Percentiles rank a stretch among this genome's conserved stretches.
phyloP scores from a whole-genome alignment of 2,797 vertebrate genomes.

The Ceryle rudis region DNA sequence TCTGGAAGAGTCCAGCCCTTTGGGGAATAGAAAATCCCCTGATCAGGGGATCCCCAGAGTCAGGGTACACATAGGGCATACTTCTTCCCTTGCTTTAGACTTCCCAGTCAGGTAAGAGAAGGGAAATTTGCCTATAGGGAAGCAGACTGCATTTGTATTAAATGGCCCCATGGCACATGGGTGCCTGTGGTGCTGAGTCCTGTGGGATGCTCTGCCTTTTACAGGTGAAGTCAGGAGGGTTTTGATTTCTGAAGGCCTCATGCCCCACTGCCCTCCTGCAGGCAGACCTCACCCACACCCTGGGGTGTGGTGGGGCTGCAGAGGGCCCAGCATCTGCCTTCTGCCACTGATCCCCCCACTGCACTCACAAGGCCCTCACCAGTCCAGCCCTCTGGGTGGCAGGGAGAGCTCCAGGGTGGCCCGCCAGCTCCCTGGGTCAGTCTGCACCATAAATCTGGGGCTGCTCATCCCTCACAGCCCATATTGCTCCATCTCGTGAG shows the following conservation, averaged over 20 bases:
- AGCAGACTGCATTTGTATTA: neutral
- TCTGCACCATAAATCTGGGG: neutral
- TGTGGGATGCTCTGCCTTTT: neutral
- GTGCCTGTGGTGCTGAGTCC: neutral
- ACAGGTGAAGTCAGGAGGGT: neutral
- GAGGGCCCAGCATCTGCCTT: accelerated
- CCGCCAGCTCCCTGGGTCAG: neutral
- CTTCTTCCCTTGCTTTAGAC: neutral
- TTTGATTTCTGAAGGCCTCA: neutral
- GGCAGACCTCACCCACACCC: neutral
- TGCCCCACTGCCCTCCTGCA: accelerated
- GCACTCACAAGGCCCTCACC: neutral
- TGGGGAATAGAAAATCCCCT: neutral
- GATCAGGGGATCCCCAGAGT: too few relatives aligned
- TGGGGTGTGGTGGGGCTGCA: accelerated
- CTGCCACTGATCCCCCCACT: too few relatives aligned
- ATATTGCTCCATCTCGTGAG: neutral
- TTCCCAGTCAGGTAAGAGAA: neutral
- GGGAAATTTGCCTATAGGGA: neutral
- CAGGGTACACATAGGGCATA: neutral
- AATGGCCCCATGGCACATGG: neutral
- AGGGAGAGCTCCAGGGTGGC: neutral
- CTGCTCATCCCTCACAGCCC: neutral
- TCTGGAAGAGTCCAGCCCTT: neutral
- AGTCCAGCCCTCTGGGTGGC: accelerated